These are phyloP conservation scores for Drosophila bocqueti DNA, from an alignment of 1,140 invertebrate genomes.

Conservation along the genomic window DNA sequence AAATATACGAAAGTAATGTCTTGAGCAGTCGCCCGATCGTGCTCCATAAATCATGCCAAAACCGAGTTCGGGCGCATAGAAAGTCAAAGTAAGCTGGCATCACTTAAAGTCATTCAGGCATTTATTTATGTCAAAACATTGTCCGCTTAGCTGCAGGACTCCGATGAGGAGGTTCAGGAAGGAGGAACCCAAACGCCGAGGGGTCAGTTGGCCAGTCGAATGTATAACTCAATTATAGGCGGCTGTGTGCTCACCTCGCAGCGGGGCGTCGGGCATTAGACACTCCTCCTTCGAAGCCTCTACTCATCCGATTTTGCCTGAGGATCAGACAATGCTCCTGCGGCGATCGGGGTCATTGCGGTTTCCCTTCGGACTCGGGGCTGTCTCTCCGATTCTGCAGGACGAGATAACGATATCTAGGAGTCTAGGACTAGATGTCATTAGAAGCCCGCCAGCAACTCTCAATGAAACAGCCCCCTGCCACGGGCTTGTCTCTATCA, in stretches of 20 bases:
- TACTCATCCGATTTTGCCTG: conserved; percentile 26
- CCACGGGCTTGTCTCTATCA: conserved; percentile 40
- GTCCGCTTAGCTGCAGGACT: conserved; percentile 55
- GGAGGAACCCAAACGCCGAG: conserved; percentile 30
- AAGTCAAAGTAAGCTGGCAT: conserved; percentile 76
- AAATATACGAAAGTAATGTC: conserved; percentile 48
- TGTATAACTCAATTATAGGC: conserved; percentile 81
- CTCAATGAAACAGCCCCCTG: conserved; percentile 58
- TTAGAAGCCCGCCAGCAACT: conserved; percentile 59
- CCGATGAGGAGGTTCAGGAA: neutral
- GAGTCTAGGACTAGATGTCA: conserved; percentile 65
- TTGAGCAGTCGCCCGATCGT: conserved; percentile 59
- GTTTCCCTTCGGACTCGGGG: conserved; percentile 35
- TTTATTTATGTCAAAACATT: conserved; percentile 83
- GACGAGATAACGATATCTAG: conserved; percentile 40
- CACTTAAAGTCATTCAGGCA: conserved; percentile 81
- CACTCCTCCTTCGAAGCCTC: conserved; percentile 54
- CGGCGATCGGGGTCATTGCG: conserved; percentile 68
- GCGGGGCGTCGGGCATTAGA: conserved; percentile 77
- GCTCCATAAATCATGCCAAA: conserved; percentile 78
- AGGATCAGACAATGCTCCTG: conserved; percentile 50
- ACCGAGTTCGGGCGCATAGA: conserved; percentile 57
- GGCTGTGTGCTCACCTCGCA: conserved; percentile 70
- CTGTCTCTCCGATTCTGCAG: conserved; percentile 31
- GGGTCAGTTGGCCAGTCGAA: conserved; percentile 60